A percentile compares a stretch with the other conserved stretches of the same genome.
Evolutionary conservation across 53 echinoderm and acorn worm species (phyloP).

Genomic region (Actinopyga echinites): DNA sequence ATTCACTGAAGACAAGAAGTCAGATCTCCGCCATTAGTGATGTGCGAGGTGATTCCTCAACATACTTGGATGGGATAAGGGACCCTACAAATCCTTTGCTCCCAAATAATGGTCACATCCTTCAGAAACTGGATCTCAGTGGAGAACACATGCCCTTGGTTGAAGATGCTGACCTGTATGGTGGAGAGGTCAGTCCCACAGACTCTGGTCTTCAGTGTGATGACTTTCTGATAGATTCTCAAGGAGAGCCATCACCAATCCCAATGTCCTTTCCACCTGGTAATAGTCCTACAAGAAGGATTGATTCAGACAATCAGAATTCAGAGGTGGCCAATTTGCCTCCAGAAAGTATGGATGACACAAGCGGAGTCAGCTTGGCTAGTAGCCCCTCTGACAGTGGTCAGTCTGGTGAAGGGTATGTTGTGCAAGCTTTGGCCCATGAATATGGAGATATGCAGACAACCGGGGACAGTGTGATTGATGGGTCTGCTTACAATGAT

Average conservation of each 20-base stretch:
- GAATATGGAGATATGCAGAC: background rate
- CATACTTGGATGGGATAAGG: background rate
- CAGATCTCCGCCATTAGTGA: background rate
- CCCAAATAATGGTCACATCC: background rate
- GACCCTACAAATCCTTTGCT: background rate
- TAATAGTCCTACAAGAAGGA: background rate
- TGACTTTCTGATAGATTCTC: background rate
- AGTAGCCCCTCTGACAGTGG: background rate
- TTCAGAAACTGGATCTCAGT: background rate
- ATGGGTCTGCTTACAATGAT: background rate
- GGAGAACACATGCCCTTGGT: background rate
- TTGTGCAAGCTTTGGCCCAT: background rate
- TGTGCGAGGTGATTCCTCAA: background rate
- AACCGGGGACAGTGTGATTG: background rate
- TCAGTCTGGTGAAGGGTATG: background rate
- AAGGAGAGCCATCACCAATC: background rate
- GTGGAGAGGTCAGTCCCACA: conserved; percentile 5
- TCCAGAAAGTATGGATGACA: background rate
- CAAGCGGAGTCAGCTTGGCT: background rate
- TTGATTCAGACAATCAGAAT: background rate
- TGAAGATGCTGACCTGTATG: background rate
- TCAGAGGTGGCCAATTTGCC: background rate
- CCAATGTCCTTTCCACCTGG: background rate
- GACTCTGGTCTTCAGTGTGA: conserved; percentile 17
- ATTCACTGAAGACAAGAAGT: background rate